Percentiles rank a stretch among this genome's conserved stretches.
These are phyloP conservation scores for Sakesphorus luctuosus DNA, from an alignment of 2,113 vertebrate genomes.

Conservation along the genomic window DNA sequence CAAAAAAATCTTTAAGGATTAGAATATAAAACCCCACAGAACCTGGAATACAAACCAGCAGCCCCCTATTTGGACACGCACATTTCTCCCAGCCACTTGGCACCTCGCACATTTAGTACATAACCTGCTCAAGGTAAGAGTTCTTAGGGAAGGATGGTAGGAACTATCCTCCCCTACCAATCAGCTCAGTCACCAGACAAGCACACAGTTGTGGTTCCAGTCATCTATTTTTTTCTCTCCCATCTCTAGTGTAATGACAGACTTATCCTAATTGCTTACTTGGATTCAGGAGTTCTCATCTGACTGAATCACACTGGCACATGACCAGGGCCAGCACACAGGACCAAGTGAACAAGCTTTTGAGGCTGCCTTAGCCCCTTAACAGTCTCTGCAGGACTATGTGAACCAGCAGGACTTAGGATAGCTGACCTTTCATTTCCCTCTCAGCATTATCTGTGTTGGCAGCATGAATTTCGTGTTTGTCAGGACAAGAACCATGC, in stretches of 20 bases:
- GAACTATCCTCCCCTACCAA: background rate
- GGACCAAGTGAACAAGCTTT: background rate
- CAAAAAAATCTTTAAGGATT: background rate
- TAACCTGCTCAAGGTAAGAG: background rate
- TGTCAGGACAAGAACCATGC: conserved; percentile 23
- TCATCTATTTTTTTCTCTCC: background rate
- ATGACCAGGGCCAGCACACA: background rate
- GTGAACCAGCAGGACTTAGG: background rate
- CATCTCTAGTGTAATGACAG: background rate
- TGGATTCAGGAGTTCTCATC: background rate
- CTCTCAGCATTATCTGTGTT: conserved; percentile 26
- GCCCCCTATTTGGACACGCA: fast-evolving
- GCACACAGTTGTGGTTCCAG: background rate
- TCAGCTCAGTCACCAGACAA: background rate
- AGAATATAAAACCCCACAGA: background rate
- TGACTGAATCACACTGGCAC: background rate
- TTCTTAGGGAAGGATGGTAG: background rate
- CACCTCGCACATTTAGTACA: background rate
- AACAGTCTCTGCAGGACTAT: conserved; percentile 27
- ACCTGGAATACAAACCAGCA: background rate
- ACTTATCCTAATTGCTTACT: background rate
- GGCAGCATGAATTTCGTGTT: conserved; percentile 54
- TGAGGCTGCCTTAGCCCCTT: conserved; percentile 14
- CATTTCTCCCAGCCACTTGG: background rate
- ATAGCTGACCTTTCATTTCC: conserved; percentile 63